Conservation (phyloP, 2,888 invertebrate species). For the Zaprionus lineosus region DNA sequence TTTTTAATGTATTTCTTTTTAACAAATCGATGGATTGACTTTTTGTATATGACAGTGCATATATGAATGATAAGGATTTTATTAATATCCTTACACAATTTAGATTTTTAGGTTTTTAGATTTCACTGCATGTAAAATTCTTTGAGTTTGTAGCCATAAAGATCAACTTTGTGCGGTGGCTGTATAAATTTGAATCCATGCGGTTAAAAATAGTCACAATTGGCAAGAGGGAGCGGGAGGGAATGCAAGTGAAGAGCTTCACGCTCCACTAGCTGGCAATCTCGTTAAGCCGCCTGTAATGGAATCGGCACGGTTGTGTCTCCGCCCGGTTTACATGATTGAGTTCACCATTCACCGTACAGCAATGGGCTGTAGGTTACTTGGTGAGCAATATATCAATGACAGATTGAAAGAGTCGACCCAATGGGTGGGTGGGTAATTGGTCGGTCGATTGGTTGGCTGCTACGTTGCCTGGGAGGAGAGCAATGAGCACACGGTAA, state of each 20-base stretch:
- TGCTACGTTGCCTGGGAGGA: not conserved
- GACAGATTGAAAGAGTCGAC: slow-evolving; percentile 2
- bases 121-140: slow-evolving; percentile 3
- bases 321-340: slow-evolving; percentile 61
- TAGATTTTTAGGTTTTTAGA: not conserved
- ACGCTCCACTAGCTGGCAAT: slow-evolving; percentile 63
- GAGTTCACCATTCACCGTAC: slow-evolving; percentile 31
- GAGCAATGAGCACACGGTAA: slow-evolving; percentile 23
- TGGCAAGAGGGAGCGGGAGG: too few species aligned
- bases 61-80: too few species aligned
- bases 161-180: slow-evolving; percentile 13
- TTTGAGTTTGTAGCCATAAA: slow-evolving; percentile 12
- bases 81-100: too few species aligned
- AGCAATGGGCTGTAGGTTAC: slow-evolving; percentile 10
- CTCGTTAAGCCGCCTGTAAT: slow-evolving; percentile 63
- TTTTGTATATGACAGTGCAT: too few species aligned
- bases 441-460: not conserved
- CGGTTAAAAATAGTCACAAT: slow-evolving; percentile 26
- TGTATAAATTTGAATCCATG: slow-evolving; percentile 4
- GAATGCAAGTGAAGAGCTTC: slow-evolving; percentile 9
- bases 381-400: slow-evolving; percentile 28
- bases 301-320: slow-evolving; percentile 41
- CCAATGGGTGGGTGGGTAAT: not conserved
- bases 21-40: too few species aligned
- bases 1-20: too few species aligned